These are phyloP conservation scores for Notoglanidium macrostoma DNA, from an alignment of 2,797 vertebrate genomes.

Conservation along the genomic window DNA sequence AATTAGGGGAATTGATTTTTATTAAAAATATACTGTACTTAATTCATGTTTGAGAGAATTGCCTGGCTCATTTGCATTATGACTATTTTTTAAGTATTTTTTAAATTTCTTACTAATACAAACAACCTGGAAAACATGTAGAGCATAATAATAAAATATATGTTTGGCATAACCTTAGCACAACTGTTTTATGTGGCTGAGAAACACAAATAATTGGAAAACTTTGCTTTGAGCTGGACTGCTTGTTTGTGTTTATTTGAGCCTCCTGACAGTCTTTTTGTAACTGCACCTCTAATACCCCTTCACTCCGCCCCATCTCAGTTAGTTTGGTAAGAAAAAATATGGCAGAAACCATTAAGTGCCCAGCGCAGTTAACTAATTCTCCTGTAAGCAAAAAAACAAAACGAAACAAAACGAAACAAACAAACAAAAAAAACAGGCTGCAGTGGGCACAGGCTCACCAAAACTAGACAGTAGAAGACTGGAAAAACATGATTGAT, in stretches of 20 bases:
- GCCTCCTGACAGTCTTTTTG: background rate
- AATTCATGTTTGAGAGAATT: background rate
- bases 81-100: background rate
- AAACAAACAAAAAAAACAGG: background rate
- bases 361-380: background rate
- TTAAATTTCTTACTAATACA: background rate
- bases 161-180: background rate
- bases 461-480: no score
- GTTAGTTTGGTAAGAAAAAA: background rate
- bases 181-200: background rate
- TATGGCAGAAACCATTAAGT: background rate
- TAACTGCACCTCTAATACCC: background rate
- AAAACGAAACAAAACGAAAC: no score
- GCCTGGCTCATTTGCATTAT: background rate
- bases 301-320: background rate
- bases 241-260: background rate
- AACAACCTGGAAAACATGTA: background rate
- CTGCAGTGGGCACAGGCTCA: no score
- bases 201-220: background rate
- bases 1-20: background rate
- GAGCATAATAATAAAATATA: background rate
- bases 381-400: background rate
- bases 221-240: background rate
- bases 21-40: background rate
- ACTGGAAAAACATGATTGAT: no score